Conservation (phyloP, 2,888 invertebrate species). For the Sminthurides aquaticus region DNA sequence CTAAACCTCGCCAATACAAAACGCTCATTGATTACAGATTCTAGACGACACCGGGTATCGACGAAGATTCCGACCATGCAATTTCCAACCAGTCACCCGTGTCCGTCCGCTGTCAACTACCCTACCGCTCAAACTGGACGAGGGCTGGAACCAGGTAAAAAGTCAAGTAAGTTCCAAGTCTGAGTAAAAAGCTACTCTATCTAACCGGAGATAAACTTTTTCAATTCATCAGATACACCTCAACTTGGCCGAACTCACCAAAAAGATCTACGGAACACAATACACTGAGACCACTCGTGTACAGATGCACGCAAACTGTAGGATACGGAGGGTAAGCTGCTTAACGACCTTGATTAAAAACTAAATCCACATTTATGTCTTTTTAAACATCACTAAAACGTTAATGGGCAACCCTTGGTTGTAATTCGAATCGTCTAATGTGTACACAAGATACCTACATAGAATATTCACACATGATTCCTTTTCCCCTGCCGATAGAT, state of each 20-base stretch:
- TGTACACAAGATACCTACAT: not conserved
- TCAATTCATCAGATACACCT: constrained; percentile 28
- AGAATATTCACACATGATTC: not conserved
- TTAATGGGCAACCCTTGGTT: not conserved
- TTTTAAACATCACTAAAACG: not conserved
- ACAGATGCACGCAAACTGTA: constrained; percentile 39
- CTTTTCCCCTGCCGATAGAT: constrained; percentile 5
- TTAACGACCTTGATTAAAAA: not conserved
- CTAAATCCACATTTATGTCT: not conserved
- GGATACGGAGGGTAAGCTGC: constrained; percentile 34
- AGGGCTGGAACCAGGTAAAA: constrained; percentile 39
- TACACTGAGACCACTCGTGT: constrained; percentile 33
- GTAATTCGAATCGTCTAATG: not conserved
- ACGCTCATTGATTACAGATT: constrained; percentile 10
- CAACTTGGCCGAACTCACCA: constrained; percentile 36
- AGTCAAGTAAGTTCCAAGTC: too few relatives aligned
- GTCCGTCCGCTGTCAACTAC: constrained; percentile 23
- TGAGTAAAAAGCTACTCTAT: too few relatives aligned
- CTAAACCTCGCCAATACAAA: not conserved
- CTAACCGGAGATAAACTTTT: too few relatives aligned
- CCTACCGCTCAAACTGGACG: constrained; percentile 34
- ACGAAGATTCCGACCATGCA: constrained; percentile 25
- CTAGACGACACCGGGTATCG: constrained; percentile 34
- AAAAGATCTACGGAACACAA: constrained; percentile 31
- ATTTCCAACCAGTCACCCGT: constrained; percentile 18